Conservation (phyloP, 2,113 vertebrate species). For the Tenebrosternarchus preto region DNA sequence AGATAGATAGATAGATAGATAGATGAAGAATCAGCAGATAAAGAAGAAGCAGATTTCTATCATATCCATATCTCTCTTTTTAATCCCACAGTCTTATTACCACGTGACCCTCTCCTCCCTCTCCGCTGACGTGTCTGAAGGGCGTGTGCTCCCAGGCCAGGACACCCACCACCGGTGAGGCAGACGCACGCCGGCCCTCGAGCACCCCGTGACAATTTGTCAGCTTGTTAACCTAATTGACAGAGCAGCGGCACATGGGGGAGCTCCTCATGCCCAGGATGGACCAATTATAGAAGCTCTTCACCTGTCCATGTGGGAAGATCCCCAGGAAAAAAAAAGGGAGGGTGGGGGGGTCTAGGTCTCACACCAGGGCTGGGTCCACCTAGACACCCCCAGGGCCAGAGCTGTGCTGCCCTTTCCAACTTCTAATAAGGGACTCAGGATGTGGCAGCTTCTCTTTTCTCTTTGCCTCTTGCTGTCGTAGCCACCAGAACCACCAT, state of each 20-base stretch:
- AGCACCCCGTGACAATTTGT: conserved; percentile 46
- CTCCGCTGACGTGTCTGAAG: conserved; percentile 17
- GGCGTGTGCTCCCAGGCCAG: conserved; percentile 24
- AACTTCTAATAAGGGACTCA: conserved; percentile 15
- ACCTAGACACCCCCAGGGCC: background rate
- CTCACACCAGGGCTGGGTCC: background rate
- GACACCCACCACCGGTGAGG: conserved; percentile 21
- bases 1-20: conserved; percentile 52
- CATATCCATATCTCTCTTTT: background rate
- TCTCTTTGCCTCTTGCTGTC: background rate
- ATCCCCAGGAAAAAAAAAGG: background rate
- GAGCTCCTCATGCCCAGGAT: conserved; percentile 31
- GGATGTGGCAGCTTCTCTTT: background rate
- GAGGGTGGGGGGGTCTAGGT: background rate
- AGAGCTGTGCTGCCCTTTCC: background rate
- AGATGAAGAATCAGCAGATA: background rate
- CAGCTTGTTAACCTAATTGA: conserved; percentile 57
- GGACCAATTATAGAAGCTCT: conserved; percentile 46
- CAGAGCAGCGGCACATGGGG: conserved; percentile 32
- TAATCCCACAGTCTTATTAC: conserved; percentile 14
- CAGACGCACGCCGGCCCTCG: conserved; percentile 12
- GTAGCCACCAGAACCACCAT: background rate
- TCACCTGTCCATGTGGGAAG: conserved; percentile 42
- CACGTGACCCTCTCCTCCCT: conserved; percentile 25
- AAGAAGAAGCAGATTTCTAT: too few species aligned